A percentile compares a stretch with the other conserved stretches of the same genome.
These are phyloP conservation scores for Globicephala melas DNA, from an alignment of 2,113 vertebrate species.

Conservation along the genomic window DNA sequence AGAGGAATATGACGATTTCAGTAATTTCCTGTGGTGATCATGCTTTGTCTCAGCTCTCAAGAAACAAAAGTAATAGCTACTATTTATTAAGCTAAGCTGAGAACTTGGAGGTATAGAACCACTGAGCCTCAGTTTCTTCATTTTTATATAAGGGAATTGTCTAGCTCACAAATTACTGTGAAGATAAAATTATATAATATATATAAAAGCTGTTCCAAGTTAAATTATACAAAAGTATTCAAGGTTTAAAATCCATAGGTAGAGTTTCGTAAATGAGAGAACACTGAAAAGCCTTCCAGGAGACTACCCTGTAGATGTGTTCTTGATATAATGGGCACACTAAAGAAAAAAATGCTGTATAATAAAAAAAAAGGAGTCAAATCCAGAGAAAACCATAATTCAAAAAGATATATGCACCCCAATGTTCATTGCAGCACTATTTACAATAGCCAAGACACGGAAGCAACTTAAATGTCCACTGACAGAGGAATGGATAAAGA, in stretches of 20 bases:
- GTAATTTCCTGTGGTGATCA: not conserved
- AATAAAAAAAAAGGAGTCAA: not conserved
- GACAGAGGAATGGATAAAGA: not conserved
- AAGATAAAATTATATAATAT: not conserved
- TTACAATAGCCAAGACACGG: not conserved
- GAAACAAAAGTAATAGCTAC: slow-evolving; percentile 2
- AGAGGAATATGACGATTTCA: not conserved
- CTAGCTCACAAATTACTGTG: not conserved
- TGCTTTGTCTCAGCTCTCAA: not conserved
- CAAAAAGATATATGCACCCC: not conserved
- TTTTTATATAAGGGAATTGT: not conserved
- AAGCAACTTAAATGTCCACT: not conserved
- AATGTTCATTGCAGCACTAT: not conserved
- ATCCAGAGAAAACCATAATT: not conserved
- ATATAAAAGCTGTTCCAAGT: not conserved
- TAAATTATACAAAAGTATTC: not conserved
- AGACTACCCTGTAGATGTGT: not conserved
- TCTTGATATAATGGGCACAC: not conserved
- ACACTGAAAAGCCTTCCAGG: not conserved
- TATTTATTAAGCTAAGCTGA: not conserved
- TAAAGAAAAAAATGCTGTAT: not conserved
- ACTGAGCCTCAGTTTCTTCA: not conserved
- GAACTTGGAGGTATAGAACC: not conserved
- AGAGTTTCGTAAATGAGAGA: not conserved
- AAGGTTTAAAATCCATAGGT: not conserved